phyloP scores from a whole-genome alignment of 2,113 vertebrate species.

The Mobula birostris region DNA sequence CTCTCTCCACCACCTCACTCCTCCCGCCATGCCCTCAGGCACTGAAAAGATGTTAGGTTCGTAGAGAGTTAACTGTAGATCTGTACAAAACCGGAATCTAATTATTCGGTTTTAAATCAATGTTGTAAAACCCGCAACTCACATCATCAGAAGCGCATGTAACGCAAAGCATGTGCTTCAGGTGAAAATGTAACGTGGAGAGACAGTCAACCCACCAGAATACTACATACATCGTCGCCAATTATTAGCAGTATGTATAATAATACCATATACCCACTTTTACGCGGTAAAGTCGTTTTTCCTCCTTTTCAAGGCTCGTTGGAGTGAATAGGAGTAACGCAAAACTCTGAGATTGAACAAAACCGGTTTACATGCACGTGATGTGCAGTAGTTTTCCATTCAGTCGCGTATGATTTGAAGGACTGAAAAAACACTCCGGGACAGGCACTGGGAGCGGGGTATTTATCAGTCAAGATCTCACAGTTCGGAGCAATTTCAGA shows the following conservation, averaged over 20 bases:
- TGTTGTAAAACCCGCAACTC: not conserved
- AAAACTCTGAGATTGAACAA: slow-evolving; percentile 16
- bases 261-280: not conserved
- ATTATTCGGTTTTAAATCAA: slow-evolving; percentile 17
- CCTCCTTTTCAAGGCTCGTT: not conserved
- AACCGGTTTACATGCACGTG: slow-evolving; percentile 23
- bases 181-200: not conserved
- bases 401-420: not conserved
- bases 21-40: not conserved
- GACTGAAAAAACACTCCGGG: not conserved
- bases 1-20: not conserved
- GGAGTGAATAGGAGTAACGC: not conserved
- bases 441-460: not conserved
- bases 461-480: not conserved
- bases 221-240: not conserved
- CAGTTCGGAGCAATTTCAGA: not conserved
- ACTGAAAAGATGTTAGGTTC: not conserved
- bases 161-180: slow-evolving; percentile 15
- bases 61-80: slow-evolving; percentile 17
- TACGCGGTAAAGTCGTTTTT: not conserved
- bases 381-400: slow-evolving; percentile 29
- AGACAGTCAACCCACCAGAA: not conserved
- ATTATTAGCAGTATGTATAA: not conserved
- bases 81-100: not conserved
- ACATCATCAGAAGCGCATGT: slow-evolving; percentile 7